Evolutionary conservation across 2,113 vertebrate genomes (phyloP).

Genomic region (Myxocyprinus asiaticus): DNA sequence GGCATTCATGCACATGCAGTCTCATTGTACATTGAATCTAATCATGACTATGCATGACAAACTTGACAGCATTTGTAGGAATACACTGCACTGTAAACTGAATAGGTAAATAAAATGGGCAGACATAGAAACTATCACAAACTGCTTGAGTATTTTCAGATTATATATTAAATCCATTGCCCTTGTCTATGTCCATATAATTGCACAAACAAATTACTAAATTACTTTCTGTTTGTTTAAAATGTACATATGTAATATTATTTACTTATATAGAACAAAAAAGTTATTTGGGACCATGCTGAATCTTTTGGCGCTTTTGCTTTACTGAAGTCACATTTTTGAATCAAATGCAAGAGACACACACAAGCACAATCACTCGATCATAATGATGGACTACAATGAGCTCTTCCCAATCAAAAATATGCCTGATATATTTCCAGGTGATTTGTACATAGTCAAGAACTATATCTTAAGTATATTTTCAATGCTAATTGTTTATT

Average conservation of each 20-base stretch:
- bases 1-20: constrained; percentile 32
- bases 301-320: constrained; percentile 25
- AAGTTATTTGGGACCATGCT: constrained; percentile 34
- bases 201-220: constrained; percentile 18
- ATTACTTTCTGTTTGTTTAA: neutral
- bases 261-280: constrained; percentile 40
- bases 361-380: constrained; percentile 38
- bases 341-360: constrained; percentile 29
- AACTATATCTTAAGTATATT: constrained; percentile 66
- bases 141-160: constrained; percentile 40
- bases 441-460: neutral
- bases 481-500: constrained; percentile 53
- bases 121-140: constrained; percentile 10
- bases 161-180: constrained; percentile 4
- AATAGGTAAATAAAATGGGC: constrained; percentile 31
- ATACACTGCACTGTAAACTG: neutral
- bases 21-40: constrained; percentile 38
- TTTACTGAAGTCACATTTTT: neutral
- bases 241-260: constrained; percentile 33
- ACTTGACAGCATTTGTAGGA: constrained; percentile 10
- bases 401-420: constrained; percentile 61
- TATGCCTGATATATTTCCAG: constrained; percentile 47
- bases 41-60: constrained; percentile 39
- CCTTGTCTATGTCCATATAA: constrained; percentile 26
- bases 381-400: neutral